Conservation (phyloP, 2,797 vertebrate genomes). For the Cryptoprocta ferox region DNA sequence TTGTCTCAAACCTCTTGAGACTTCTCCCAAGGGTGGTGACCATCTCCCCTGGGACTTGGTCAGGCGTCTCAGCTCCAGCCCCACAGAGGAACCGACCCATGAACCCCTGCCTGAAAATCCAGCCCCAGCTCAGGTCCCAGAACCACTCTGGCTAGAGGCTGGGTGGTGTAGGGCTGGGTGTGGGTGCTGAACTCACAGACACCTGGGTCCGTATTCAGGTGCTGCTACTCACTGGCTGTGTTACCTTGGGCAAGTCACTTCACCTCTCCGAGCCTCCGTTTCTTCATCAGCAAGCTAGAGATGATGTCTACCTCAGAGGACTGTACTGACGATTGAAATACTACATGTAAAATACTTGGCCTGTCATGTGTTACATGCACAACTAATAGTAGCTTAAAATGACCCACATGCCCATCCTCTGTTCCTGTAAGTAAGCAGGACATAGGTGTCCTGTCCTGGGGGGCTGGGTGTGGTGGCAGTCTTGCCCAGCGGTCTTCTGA, state of each 20-base stretch:
- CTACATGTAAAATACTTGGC: not conserved
- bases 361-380: not conserved
- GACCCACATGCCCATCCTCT: not conserved
- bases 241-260: not conserved
- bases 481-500: not conserved
- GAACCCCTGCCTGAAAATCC: not conserved
- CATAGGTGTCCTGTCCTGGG: fast-evolving
- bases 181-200: not conserved
- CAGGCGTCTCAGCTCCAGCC: not conserved
- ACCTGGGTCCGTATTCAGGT: not conserved
- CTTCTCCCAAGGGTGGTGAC: not conserved
- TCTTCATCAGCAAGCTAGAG: not conserved
- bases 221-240: not conserved
- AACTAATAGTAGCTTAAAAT: not conserved
- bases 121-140: not conserved
- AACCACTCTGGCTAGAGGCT: not conserved
- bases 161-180: not conserved
- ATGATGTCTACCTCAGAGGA: not conserved
- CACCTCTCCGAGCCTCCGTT: not conserved
- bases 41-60: not conserved
- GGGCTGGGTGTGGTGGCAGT: not conserved
- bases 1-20: not conserved
- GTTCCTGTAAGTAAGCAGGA: not conserved
- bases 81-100: not conserved
- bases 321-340: not conserved